Conservation (phyloP, 1,140 invertebrate genomes). For the Ladona fulva region DNA sequence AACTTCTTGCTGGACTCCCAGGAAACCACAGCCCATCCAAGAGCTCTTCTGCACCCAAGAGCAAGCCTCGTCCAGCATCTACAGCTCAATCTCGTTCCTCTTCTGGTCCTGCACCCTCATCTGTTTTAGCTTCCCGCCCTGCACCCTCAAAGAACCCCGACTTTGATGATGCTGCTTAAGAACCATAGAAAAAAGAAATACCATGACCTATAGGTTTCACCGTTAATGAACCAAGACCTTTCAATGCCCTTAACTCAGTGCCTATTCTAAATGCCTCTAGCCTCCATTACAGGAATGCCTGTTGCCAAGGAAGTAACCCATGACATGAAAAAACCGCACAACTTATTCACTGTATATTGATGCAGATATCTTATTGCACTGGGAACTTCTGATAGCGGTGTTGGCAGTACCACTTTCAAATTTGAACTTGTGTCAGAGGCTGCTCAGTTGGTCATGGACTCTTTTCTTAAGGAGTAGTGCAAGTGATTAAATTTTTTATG, state of each 20-base stretch:
- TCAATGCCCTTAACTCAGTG: background rate
- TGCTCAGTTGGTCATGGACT: background rate
- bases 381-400: background rate
- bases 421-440: background rate
- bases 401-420: background rate
- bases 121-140: background rate
- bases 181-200: background rate
- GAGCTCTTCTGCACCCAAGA: conserved; percentile 22
- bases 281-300: background rate
- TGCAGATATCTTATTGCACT: background rate
- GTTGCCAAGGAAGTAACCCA: background rate
- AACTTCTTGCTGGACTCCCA: conserved; percentile 68
- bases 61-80: conserved; percentile 13
- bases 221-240: background rate
- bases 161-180: background rate
- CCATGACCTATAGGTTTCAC: background rate
- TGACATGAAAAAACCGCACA: too few relatives aligned
- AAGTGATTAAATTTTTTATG: background rate
- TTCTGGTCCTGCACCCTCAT: background rate
- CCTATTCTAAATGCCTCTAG: background rate
- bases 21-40: conserved; percentile 41
- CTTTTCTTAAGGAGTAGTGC: background rate
- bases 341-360: too few relatives aligned
- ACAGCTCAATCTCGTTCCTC: background rate
- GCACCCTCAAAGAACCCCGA: background rate